Base-by-base conservation (phyloP, 2,888 invertebrate genomes). In the Pristionchus exspectatus region DNA sequence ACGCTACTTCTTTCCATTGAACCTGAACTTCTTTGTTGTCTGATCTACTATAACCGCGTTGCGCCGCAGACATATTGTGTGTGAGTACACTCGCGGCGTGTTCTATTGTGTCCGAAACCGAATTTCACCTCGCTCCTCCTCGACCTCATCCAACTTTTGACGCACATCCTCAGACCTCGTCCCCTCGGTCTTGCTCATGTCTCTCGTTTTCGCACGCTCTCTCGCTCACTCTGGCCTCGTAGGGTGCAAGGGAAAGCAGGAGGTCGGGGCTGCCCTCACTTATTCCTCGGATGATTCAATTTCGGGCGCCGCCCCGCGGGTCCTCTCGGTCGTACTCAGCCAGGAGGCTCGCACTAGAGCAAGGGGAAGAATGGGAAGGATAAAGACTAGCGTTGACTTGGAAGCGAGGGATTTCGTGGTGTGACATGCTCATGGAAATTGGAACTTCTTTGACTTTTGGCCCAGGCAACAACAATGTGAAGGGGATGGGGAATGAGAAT, bases 231-330 rank as follows among this genome's bases (percentile, higher is more conserved):
- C 84, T 56, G 1, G 9, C 84, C 27, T 18, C 24, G 18, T 44
- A 38, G 77, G 18, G 9, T 5, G 12, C n/a, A 44, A 1, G 24
- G 44, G 44, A 24, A 33, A 33, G 10, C 5, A 77, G 77, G 44
- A 77, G 77, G 16, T n/a, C 33, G 16, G 38, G 33, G n/a, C 66
- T 66, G 27, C 66, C 72, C 72, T 33, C 72, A 72, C 72, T 72
- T 72, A 72, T 72, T 72, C 72, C 72, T 72, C 33, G 77, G 77
- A 77, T 44, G 77, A 77, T 77, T 77, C 77, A 44, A 77, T 77
- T 77, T 38, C 44, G 77, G 77, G 77, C 38, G 44, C 44, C 7
- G 44, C 33, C 18, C 44, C 24, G 77, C 24, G 16, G 77, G 30
- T 1, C 21, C 59, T 63, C 27, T 12, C 27, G 12, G 66, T 24